These are phyloP conservation scores for Rhagophthalmus giganteus DNA, from an alignment of 2,888 invertebrate genomes.

Conservation along the genomic window DNA sequence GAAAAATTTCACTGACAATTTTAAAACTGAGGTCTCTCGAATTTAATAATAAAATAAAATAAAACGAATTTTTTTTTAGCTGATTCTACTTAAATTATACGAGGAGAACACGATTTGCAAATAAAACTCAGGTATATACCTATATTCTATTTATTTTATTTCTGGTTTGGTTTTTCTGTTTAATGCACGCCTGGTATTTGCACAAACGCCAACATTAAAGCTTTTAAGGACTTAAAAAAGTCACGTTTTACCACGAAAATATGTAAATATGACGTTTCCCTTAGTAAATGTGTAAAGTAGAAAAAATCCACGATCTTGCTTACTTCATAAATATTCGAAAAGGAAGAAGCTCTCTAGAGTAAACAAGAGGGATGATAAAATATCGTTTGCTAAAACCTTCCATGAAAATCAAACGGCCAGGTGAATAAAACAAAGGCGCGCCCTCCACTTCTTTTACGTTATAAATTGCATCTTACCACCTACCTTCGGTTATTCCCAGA, in stretches of 20 bases:
- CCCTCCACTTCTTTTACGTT: slow-evolving; percentile 7
- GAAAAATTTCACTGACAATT: not conserved
- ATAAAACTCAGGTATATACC: not conserved
- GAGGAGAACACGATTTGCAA: too few species aligned
- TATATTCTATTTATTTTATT: too few species aligned
- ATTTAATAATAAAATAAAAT: too few species aligned
- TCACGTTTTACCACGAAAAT: slow-evolving; percentile 13
- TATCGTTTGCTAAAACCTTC: slow-evolving; percentile 22
- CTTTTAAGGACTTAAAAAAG: slow-evolving; percentile 15
- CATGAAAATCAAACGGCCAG: slow-evolving; percentile 21
- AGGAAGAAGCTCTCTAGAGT: slow-evolving; percentile 20
- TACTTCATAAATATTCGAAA: slow-evolving; percentile 27
- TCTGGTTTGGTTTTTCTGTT: too few species aligned
- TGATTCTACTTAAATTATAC: too few species aligned
- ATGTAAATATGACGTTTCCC: slow-evolving; percentile 16
- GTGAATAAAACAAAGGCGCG: slow-evolving; percentile 23
- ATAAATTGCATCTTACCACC: not conserved
- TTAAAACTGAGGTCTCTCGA: too few species aligned
- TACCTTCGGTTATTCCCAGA: too few species aligned
- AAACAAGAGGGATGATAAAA: slow-evolving; percentile 25
- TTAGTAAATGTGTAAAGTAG: slow-evolving; percentile 18
- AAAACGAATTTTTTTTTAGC: too few species aligned
- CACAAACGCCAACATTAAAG: slow-evolving; percentile 10
- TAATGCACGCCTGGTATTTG: slow-evolving; percentile 2
- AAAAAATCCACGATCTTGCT: slow-evolving; percentile 21